Percentiles rank a stretch among this genome's conserved stretches.
These are phyloP conservation scores for Dicycla oo DNA, from an alignment of 2,888 invertebrate species.

Conservation along the genomic window DNA sequence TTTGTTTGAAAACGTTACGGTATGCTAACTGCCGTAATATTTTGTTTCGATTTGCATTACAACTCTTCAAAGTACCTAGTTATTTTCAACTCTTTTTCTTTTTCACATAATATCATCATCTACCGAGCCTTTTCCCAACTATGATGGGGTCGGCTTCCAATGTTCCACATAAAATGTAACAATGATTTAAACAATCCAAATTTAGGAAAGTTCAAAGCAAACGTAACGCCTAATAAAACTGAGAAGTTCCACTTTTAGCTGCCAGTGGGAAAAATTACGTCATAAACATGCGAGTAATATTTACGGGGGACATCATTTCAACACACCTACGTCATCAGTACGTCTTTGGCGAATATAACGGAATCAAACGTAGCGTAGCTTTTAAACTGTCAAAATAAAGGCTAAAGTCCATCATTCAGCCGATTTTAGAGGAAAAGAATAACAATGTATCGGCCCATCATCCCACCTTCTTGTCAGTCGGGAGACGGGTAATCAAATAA, in stretches of 20 bases:
- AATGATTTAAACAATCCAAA: constrained; percentile 4
- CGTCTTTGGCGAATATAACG: constrained; percentile 16
- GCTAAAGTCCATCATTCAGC: constrained; percentile 40
- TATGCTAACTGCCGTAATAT: constrained; percentile 29
- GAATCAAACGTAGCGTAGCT: constrained; percentile 36
- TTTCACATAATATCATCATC: not conserved
- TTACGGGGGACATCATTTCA: constrained; percentile 39
- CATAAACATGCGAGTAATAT: constrained; percentile 11
- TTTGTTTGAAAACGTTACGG: constrained; percentile 33
- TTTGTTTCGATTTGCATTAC: constrained; percentile 21
- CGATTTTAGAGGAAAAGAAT: constrained; percentile 41
- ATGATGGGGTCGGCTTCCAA: not conserved
- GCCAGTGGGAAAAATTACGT: constrained; percentile 11
- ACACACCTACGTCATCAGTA: constrained; percentile 29
- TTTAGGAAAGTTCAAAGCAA: constrained; percentile 16
- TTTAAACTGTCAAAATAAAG: constrained; percentile 63
- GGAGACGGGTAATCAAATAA: constrained; percentile 52
- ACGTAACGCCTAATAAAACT: constrained; percentile 13
- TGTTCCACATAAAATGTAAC: not conserved
- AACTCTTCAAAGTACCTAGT: not conserved
- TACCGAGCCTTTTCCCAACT: not conserved
- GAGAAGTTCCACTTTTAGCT: constrained; percentile 10
- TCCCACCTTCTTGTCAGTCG: constrained; percentile 48
- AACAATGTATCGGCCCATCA: constrained; percentile 38
- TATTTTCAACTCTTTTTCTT: constrained; percentile 7